Conservation (phyloP, 2,797 vertebrate species). For the Sebastes trivittatus region DNA sequence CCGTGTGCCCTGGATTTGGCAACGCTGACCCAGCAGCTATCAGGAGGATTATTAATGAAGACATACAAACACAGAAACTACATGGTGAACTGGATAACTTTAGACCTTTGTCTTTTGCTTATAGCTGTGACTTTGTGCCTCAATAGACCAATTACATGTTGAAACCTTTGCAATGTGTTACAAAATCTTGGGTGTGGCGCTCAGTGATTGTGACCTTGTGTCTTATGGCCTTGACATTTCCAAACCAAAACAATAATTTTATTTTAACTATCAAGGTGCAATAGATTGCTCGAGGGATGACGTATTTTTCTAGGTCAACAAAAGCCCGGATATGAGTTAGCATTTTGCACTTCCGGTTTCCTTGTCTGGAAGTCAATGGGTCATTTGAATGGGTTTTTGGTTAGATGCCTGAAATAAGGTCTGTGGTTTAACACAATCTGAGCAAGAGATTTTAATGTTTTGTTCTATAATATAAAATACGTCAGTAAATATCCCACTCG, state of each 20-base stretch:
- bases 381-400: too few species aligned
- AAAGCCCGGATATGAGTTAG: too few species aligned
- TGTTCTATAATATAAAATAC: too few species aligned
- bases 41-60: conserved; percentile 51
- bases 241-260: neutral
- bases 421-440: too few species aligned
- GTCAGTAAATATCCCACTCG: too few species aligned
- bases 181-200: conserved; percentile 15
- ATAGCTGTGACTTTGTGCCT: neutral
- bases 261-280: neutral
- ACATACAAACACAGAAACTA: conserved; percentile 43
- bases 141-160: neutral
- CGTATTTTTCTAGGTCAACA: too few species aligned
- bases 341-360: too few species aligned
- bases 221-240: conserved; percentile 25
- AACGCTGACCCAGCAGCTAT: conserved; percentile 31
- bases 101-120: conserved; percentile 5
- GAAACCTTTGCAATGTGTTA: conserved; percentile 10
- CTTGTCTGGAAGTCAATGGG: too few species aligned
- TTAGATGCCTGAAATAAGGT: too few species aligned
- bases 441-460: too few species aligned
- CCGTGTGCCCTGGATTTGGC: conserved; percentile 17
- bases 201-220: conserved; percentile 3
- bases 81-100: neutral
- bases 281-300: too few species aligned